Evolutionary conservation across 1,140 invertebrate genomes (phyloP).

Genomic region (Eubasilissa regina): DNA sequence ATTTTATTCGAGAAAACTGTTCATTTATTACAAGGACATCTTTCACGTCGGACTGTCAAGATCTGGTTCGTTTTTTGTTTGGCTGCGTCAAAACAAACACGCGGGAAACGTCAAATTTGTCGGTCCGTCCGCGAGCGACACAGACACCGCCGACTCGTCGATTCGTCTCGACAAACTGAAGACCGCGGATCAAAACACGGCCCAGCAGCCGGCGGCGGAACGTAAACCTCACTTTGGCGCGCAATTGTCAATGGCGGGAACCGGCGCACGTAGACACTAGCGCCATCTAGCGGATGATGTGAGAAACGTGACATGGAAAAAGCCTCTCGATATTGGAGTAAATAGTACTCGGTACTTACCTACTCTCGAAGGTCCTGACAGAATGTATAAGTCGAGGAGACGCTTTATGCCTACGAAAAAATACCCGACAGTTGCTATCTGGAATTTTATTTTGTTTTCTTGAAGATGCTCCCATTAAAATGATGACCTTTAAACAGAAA

Average conservation of each 20-base stretch:
- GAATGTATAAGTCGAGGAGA: no score
- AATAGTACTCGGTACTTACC: neutral
- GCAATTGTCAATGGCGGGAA: conserved; percentile 29
- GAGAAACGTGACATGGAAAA: conserved; percentile 10
- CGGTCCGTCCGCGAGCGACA: neutral
- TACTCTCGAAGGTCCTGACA: no score
- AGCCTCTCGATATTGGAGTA: neutral
- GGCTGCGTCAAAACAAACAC: conserved; percentile 43
- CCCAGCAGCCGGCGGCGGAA: neutral
- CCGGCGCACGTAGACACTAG: conserved; percentile 27
- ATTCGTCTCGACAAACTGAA: conserved; percentile 42
- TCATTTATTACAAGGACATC: no score
- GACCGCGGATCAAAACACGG: conserved; percentile 15
- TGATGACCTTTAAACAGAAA: no score
- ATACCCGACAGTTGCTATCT: no score
- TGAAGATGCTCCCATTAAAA: no score
- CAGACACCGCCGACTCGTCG: conserved; percentile 15
- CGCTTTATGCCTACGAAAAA: no score
- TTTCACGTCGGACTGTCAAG: neutral
- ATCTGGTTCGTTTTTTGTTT: conserved; percentile 18
- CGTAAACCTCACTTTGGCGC: conserved; percentile 37
- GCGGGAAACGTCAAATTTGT: conserved; percentile 38
- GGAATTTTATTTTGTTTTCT: no score
- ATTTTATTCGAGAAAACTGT: no score
- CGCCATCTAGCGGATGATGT: conserved; percentile 37